These are phyloP conservation scores for Sphecodes monilicornis DNA, from an alignment of 2,888 invertebrate genomes.

Conservation along the genomic window DNA sequence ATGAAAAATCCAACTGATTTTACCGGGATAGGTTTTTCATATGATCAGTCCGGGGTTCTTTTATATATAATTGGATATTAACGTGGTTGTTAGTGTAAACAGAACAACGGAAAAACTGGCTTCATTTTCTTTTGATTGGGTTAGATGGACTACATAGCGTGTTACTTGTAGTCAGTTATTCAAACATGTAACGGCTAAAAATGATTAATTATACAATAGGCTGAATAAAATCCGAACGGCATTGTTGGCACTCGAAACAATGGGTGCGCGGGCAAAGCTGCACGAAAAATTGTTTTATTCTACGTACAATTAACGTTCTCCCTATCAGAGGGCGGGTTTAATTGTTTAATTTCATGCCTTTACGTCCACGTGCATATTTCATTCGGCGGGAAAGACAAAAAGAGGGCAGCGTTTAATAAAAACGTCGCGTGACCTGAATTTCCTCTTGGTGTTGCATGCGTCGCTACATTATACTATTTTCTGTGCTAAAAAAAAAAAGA, in stretches of 20 bases:
- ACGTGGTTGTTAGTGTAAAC: background rate
- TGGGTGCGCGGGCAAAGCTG: too few species aligned
- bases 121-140: background rate
- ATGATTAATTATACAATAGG: background rate
- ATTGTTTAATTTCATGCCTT: slow-evolving; percentile 15
- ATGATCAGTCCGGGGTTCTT: too few species aligned
- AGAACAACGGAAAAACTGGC: background rate
- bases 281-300: background rate
- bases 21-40: too few species aligned
- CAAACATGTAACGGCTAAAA: background rate
- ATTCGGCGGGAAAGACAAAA: background rate
- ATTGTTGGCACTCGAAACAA: background rate
- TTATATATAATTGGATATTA: background rate
- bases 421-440: slow-evolving; percentile 17
- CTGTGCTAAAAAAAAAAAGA: background rate
- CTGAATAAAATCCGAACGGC: background rate
- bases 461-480: background rate
- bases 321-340: background rate
- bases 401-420: slow-evolving; percentile 4
- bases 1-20: too few species aligned
- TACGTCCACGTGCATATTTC: background rate
- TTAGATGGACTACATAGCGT: background rate
- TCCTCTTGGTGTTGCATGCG: background rate
- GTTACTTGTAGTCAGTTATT: background rate
- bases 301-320: background rate